Base-by-base conservation (phyloP, 2,888 invertebrate genomes). In the Sepioteuthis lessoniana region DNA sequence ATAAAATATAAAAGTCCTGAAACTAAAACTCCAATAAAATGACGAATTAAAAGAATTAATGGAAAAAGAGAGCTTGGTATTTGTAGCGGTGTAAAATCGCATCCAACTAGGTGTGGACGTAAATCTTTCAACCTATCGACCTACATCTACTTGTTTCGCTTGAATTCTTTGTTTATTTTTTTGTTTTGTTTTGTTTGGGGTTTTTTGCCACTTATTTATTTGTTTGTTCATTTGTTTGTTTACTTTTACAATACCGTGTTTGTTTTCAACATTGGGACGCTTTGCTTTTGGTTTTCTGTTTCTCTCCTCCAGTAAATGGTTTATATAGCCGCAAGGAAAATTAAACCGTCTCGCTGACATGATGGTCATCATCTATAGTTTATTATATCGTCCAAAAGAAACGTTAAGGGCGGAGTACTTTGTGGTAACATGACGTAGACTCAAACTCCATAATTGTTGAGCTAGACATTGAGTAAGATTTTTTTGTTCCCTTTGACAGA, bases 121-220 rank as follows among this genome's bases (percentile, higher is more conserved):
- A n/a, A 76, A 76, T 76, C 76, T 76, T 76, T 76, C 16, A n/a
- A n/a, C 76, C n/a, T 76, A n/a, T 76, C 76, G n/a, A 76, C 76
- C 76, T 1, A 16, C n/a, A 76, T 76, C 76, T 76, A 2, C 4
- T 76, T 76, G 76, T 55, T 55, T 55, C 55, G 55, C 55, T 25
- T 2, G 4, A 21, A 55, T 55, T 55, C 50, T 55, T 55, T 16
- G 76, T 76, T 76, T 35, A 19, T 76, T 76, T n/a, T n/a, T n/a
- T n/a, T n/a, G n/a, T n/a, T n/a, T n/a, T n/a, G n/a, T n/a, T n/a
- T n/a, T n/a, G n/a, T n/a, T n/a, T n/a, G n/a, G n/a, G n/a, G n/a
- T n/a, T n/a, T n/a, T 76, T 76, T 13, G n/a, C n/a, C 19, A n/a
- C 16, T n/a, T n/a, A n/a, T 76, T 76, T 16, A 76, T 76, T 76